Evolutionary conservation across 92 coral and sea anemone species (phyloP).

Genomic region (Pocillopora grandis): DNA sequence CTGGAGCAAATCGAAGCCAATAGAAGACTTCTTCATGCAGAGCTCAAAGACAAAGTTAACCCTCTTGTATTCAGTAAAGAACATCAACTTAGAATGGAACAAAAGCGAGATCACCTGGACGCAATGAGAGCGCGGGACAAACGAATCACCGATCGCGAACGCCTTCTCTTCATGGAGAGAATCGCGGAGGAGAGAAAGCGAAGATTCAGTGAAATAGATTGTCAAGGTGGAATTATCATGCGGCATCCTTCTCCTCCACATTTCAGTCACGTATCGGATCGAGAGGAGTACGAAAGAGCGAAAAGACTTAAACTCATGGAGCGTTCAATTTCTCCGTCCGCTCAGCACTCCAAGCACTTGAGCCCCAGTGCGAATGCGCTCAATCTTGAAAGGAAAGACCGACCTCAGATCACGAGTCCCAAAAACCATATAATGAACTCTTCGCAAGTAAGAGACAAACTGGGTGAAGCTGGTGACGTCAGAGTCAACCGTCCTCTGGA

Average conservation of each 20-base stretch:
- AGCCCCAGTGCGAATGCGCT: slow-evolving; percentile 19
- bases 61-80: slow-evolving; percentile 85
- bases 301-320: slow-evolving; percentile 66
- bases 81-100: slow-evolving; percentile 65
- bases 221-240: slow-evolving; percentile 54
- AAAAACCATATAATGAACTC: slow-evolving; percentile 20
- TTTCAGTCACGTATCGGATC: slow-evolving; percentile 58
- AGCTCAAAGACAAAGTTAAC: slow-evolving; percentile 86
- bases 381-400: slow-evolving; percentile 53
- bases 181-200: slow-evolving; percentile 77
- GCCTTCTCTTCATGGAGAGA: slow-evolving; percentile 69
- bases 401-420: slow-evolving; percentile 29
- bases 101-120: slow-evolving; percentile 76
- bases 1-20: slow-evolving; percentile 89
- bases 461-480: slow-evolving; percentile 27
- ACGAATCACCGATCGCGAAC: slow-evolving; percentile 72
- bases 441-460: slow-evolving; percentile 47
- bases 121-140: slow-evolving; percentile 84
- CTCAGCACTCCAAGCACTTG: slow-evolving; percentile 33
- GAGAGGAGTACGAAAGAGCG: slow-evolving; percentile 73
- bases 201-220: slow-evolving; percentile 66
- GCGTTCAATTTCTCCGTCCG: slow-evolving; percentile 42
- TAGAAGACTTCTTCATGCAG: slow-evolving; percentile 84
- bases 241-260: slow-evolving; percentile 67
- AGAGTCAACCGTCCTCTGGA: slow-evolving; percentile 53